Base-by-base conservation (phyloP, 1,140 invertebrate species). In the Macrobrachium rosenbergii region DNA sequence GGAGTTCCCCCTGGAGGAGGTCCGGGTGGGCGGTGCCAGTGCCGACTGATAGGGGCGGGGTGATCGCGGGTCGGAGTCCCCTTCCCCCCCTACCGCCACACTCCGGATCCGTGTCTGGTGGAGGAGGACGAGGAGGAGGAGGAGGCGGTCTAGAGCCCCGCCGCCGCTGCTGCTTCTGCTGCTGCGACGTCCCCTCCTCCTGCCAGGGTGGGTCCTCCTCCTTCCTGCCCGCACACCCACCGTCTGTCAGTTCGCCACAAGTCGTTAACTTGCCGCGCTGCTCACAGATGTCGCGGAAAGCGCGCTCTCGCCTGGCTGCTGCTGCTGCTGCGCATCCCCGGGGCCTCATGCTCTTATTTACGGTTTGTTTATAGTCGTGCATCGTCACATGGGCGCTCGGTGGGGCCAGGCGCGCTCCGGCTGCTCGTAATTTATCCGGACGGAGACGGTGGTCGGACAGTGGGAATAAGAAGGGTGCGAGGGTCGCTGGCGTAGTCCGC, bases 311-410 rank as follows among this genome's bases (percentile, higher is more conserved):
- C 76, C 82, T 88, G 77, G 82, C 87, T 1, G 28, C 28, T 88
- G 87, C 87, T 88, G 87, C 87, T 88, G 87, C 87, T 88, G 87
- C 87, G 87, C 87, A 81, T 88, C 87, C 87, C 52, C 87, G 77
- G 78, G 87, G 82, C 87, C 82, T 88, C 86, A 87, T 88, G 86
- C 83, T 89, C 89, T 89, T 89, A 89, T 89, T 89, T 89, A 89
- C 89, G 89, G 89, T 88, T 89, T 88, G 87, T 89, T 89, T 88
- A 88, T 88, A 88, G 87, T 89, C 86, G 89, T 89, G 89, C 84
- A 89, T 89, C 89, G 89, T 89, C 89, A 85, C 89, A 89, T 89
- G 89, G 86, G 87, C 89, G 83, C 89, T 89, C 89, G 87, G 89
- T 89, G 89, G 87, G 89, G 83, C 89, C 87, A 88, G 82, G 83